Percentiles rank a stretch among this genome's conserved stretches.
Conservation (phyloP, 2,113 vertebrate species). For the Microtus richardsoni region DNA sequence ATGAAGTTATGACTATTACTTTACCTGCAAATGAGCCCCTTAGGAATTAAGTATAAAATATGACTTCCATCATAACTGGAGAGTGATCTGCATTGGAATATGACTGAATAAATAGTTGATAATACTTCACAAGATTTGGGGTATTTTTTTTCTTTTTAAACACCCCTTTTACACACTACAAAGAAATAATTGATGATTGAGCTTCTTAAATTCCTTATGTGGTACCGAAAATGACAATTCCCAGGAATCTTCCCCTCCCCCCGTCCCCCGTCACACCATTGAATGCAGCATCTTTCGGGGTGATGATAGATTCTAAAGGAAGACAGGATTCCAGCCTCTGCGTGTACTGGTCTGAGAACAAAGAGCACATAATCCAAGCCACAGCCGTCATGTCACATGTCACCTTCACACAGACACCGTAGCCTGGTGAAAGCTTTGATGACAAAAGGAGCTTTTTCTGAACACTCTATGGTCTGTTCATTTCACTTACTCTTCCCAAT, state of each 20-base stretch:
- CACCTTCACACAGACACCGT: slow-evolving; percentile 96
- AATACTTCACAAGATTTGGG: slow-evolving; percentile 83
- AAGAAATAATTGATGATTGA: slow-evolving; percentile 89
- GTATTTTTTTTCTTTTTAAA: slow-evolving; percentile 80
- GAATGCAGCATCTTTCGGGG: slow-evolving; percentile 73
- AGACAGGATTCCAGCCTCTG: slow-evolving; percentile 58
- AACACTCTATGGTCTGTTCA: slow-evolving; percentile 90
- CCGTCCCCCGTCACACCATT: slow-evolving; percentile 68
- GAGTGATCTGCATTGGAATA: slow-evolving; percentile 72
- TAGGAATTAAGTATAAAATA: slow-evolving; percentile 65
- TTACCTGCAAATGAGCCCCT: slow-evolving; percentile 79
- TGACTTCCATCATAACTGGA: slow-evolving; percentile 81
- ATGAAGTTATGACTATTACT: slow-evolving; percentile 80
- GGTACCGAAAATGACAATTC: slow-evolving; percentile 78
- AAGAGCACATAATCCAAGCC: slow-evolving; percentile 96
- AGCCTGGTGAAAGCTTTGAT: slow-evolving; percentile 95
- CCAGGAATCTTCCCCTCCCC: background rate
- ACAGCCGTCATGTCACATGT: slow-evolving; percentile 97
- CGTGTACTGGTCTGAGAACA: slow-evolving; percentile 90
- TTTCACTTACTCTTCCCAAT: slow-evolving; percentile 97
- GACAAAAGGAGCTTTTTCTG: slow-evolving; percentile 89
- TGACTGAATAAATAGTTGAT: slow-evolving; percentile 79
- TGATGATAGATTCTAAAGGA: slow-evolving; percentile 70
- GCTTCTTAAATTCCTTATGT: slow-evolving; percentile 84
- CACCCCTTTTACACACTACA: slow-evolving; percentile 83